phyloP scores from a whole-genome alignment of 23 tunicate genomes.

The Trididemnum miniatum region DNA sequence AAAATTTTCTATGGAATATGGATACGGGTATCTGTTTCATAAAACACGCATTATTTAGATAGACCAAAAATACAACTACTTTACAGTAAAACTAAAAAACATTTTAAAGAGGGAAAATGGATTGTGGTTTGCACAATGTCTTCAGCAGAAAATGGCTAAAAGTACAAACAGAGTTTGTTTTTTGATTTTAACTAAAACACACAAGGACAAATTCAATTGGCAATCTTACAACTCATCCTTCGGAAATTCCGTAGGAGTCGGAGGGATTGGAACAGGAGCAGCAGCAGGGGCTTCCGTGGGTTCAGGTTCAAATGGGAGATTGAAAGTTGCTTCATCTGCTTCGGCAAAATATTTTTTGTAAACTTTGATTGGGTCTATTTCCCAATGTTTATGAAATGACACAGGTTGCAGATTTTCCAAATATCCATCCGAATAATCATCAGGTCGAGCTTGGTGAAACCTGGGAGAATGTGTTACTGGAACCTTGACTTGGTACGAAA shows the following conservation, averaged over 20 bases:
- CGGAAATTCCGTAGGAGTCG: conserved; percentile 71
- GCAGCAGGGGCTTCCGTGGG: conserved; percentile 54
- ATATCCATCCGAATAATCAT: conserved; percentile 77
- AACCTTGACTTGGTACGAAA: conserved; percentile 44
- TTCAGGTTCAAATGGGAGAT: not conserved
- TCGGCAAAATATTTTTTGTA: conserved; percentile 71
- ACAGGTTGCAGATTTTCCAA: conserved; percentile 75
- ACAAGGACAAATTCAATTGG: too few species aligned
- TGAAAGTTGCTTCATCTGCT: conserved; percentile 50
- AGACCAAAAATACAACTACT: too few species aligned
- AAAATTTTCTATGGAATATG: too few species aligned
- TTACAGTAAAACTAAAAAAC: too few species aligned
- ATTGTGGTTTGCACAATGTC: too few species aligned
- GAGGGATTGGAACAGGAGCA: conserved; percentile 64
- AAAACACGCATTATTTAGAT: too few species aligned
- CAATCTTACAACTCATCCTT: conserved; percentile 62
- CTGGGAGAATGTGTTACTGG: conserved; percentile 73
- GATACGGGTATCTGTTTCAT: too few species aligned
- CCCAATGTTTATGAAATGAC: conserved; percentile 96
- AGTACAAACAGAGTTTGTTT: too few species aligned
- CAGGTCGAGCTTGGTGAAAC: conserved; percentile 97
- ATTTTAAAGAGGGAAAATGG: too few species aligned
- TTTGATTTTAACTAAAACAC: too few species aligned
- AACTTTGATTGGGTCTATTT: conserved; percentile 73
- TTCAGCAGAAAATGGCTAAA: too few species aligned